Conservation (phyloP, 92 coral and sea anemone genomes). For the Siderastrea siderea region DNA sequence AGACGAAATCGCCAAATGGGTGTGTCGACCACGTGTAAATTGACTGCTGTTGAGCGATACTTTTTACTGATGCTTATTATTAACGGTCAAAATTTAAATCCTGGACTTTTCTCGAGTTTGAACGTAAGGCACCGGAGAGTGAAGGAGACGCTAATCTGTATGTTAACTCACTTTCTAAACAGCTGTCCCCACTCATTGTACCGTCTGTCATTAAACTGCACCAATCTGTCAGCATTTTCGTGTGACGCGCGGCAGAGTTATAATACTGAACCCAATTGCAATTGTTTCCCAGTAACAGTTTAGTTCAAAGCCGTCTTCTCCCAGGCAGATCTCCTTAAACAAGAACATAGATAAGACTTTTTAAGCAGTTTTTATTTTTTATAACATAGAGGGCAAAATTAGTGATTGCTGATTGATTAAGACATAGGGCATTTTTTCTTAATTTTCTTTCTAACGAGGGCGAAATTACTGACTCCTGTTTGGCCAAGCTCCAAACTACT, state of each 20-base stretch:
- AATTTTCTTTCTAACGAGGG: too few relatives aligned
- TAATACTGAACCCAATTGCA: not conserved
- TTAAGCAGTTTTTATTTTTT: too few relatives aligned
- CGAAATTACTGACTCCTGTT: too few relatives aligned
- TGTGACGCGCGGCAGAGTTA: not conserved
- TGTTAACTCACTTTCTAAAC: slow-evolving; percentile 5
- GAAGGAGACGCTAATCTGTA: not conserved
- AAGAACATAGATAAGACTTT: too few relatives aligned
- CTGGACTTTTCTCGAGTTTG: not conserved
- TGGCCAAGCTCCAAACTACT: too few relatives aligned
- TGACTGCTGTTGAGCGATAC: not conserved
- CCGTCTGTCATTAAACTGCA: slow-evolving; percentile 1
- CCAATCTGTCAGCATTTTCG: slow-evolving; percentile 2
- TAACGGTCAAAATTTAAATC: not conserved
- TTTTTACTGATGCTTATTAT: not conserved
- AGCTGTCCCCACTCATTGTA: not conserved
- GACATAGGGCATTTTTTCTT: too few relatives aligned
- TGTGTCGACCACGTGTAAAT: too few relatives aligned
- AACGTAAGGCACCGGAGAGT: not conserved
- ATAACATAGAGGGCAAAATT: too few relatives aligned
- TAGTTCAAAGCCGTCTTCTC: not conserved
- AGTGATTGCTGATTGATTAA: too few relatives aligned
- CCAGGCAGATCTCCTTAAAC: not conserved
- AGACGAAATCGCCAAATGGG: not conserved
- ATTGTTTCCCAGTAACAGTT: not conserved